Evolutionary conservation across 2,888 invertebrate genomes (phyloP).

Genomic region (Tubiluchus corallicola): DNA sequence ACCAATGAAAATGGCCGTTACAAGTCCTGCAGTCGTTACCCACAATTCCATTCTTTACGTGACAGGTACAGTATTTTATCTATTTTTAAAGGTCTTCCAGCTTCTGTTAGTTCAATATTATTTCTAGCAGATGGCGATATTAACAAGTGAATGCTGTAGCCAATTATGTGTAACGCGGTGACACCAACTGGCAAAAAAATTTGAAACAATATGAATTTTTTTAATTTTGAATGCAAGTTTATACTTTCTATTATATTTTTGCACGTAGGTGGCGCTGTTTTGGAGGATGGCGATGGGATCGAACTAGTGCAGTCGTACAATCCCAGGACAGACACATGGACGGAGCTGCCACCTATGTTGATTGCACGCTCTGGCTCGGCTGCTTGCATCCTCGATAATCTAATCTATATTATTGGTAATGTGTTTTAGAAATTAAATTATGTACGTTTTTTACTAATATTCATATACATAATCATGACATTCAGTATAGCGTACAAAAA

Average conservation of each 20-base stretch:
- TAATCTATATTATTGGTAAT: constrained; percentile 34
- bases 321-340: constrained; percentile 31
- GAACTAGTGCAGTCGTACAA: constrained; percentile 32
- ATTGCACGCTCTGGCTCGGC: constrained; percentile 35
- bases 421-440: too few relatives aligned
- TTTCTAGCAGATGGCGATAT: too few relatives aligned
- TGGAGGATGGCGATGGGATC: constrained; percentile 35
- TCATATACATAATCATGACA: too few relatives aligned
- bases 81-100: too few relatives aligned
- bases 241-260: not conserved
- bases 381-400: constrained; percentile 31
- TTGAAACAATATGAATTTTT: constrained; percentile 6
- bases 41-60: constrained; percentile 32
- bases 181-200: not conserved
- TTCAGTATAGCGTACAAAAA: too few relatives aligned
- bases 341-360: constrained; percentile 31
- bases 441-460: too few relatives aligned
- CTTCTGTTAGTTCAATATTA: too few relatives aligned
- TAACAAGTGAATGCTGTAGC: too few relatives aligned
- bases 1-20: constrained; percentile 32
- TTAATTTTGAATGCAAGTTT: constrained; percentile 2
- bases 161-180: not conserved
- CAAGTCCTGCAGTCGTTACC: constrained; percentile 33
- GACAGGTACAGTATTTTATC: constrained; percentile 23
- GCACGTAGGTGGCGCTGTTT: constrained; percentile 31